phyloP scores from a whole-genome alignment of 1,140 invertebrate species.

The Dinoponera quadriceps region DNA sequence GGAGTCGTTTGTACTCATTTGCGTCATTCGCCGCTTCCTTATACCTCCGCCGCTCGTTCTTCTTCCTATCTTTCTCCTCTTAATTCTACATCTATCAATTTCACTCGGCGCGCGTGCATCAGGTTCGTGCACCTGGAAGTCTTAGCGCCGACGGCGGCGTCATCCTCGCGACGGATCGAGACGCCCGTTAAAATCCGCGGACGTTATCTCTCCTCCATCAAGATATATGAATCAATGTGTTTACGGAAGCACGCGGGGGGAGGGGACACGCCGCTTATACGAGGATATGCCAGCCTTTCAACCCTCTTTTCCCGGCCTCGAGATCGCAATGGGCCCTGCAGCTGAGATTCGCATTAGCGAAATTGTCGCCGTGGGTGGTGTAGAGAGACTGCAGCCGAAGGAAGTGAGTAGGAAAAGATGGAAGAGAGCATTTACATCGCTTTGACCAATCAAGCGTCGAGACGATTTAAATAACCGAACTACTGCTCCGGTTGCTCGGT shows the following conservation, averaged over 20 bases:
- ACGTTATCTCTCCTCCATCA: constrained; percentile 63
- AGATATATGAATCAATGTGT: constrained; percentile 73
- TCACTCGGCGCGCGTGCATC: neutral
- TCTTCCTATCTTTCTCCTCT: neutral
- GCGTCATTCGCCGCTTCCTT: neutral
- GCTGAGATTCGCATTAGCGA: constrained; percentile 74
- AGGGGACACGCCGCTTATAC: neutral
- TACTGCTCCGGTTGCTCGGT: constrained; percentile 32
- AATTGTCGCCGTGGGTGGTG: constrained; percentile 69
- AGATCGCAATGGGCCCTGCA: constrained; percentile 63
- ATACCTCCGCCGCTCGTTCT: neutral
- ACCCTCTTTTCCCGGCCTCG: constrained; percentile 37
- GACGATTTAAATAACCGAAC: constrained; percentile 75
- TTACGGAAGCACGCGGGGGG: constrained; percentile 11
- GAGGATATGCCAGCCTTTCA: constrained; percentile 27
- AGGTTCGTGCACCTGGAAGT: constrained; percentile 18
- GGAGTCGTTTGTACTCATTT: neutral
- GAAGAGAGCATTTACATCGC: constrained; percentile 72
- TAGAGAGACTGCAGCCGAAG: constrained; percentile 23
- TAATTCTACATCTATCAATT: neutral
- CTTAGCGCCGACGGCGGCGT: constrained; percentile 9
- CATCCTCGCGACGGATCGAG: constrained; percentile 57
- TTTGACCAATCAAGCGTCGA: constrained; percentile 74
- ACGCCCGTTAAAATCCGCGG: constrained; percentile 51
- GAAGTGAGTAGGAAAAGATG: constrained; percentile 17